Base-by-base conservation (phyloP, 2,888 invertebrate species). In the Electrophaes corylata region DNA sequence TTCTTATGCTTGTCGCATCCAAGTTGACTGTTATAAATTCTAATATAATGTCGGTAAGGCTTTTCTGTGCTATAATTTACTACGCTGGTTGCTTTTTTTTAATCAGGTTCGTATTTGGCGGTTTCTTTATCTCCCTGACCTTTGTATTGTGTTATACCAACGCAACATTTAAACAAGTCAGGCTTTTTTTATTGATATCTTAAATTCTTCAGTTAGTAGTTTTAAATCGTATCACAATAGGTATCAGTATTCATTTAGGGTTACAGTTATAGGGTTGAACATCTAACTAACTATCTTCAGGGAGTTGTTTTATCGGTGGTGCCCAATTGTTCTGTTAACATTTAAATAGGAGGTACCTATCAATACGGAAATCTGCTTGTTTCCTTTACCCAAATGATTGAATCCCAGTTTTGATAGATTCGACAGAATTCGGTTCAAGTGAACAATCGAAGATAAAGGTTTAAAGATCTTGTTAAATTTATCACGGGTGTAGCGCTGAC, bases 401-500 rank as follows among this genome's bases (percentile, higher is more conserved):
- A 39, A 18, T 37, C 11, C 16, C 39, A 11, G 23, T 39, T 3
- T 37, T 12, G 39, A 40, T 49, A 29, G 18, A 40, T 40, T 26
- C 35, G 18, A 54, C 35, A 48, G 10, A 19, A 35, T 16, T 33
- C 33, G 11, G 44, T 45, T 40, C 16, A 12, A 48, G 29, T 18
- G 37, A 31, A 35, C 47, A 58, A 48, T 50, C 48, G 10, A 20
- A 29, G 33, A 56, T 52, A 33, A 48, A 51, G 45, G 47, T 56
- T 41, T 35, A 29, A 48, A 52, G 58, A 56, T 45, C 54, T 33
- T 33, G 18, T n/a, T 19, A 45, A 53, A 62, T 63, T 63, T 57
- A 64, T 62, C 54, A 53, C 31, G n/a, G 47, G 56, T 49, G 50
- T 50, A 39, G 40, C 37, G 57, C 44, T 26, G 60, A 52, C 44